phyloP scores from a whole-genome alignment of 1,140 invertebrate species.

The Trissolcus basalis region DNA sequence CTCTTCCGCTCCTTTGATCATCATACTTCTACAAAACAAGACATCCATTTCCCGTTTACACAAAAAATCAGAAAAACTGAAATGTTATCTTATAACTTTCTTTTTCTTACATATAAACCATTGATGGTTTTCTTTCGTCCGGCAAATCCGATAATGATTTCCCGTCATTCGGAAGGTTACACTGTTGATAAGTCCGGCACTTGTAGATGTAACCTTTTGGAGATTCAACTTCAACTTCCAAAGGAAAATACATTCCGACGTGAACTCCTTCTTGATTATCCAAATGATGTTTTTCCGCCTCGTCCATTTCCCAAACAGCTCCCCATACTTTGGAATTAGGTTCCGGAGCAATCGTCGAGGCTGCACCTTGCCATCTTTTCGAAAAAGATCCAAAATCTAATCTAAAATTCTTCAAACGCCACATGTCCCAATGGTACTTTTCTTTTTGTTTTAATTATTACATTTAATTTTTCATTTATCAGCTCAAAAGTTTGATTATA shows the following conservation, averaged over 20 bases:
- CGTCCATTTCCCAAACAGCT: conserved; percentile 85
- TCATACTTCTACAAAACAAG: conserved; percentile 69
- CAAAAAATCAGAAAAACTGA: no score
- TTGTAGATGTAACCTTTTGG: conserved; percentile 74
- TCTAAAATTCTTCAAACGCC: conserved; percentile 81
- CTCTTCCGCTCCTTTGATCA: conserved; percentile 82
- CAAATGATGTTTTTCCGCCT: conserved; percentile 79
- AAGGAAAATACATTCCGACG: conserved; percentile 81
- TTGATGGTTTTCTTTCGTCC: conserved; percentile 80
- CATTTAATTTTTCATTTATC: conserved; percentile 9
- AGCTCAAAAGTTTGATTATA: background rate
- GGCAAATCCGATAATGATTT: conserved; percentile 72
- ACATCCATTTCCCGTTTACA: no score
- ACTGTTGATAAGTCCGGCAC: conserved; percentile 83
- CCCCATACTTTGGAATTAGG: conserved; percentile 82
- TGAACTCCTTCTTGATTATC: conserved; percentile 87
- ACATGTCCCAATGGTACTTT: no score
- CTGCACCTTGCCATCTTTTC: conserved; percentile 84
- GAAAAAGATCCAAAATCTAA: conserved; percentile 83
- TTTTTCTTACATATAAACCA: conserved; percentile 79
- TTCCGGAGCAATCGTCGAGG: conserved; percentile 84
- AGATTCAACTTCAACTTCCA: conserved; percentile 79
- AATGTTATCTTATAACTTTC: background rate
- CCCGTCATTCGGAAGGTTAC: conserved; percentile 70
- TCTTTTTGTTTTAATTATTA: background rate